Base-by-base conservation (phyloP, 1,140 invertebrate genomes). In the Scaptomyza pallida region DNA sequence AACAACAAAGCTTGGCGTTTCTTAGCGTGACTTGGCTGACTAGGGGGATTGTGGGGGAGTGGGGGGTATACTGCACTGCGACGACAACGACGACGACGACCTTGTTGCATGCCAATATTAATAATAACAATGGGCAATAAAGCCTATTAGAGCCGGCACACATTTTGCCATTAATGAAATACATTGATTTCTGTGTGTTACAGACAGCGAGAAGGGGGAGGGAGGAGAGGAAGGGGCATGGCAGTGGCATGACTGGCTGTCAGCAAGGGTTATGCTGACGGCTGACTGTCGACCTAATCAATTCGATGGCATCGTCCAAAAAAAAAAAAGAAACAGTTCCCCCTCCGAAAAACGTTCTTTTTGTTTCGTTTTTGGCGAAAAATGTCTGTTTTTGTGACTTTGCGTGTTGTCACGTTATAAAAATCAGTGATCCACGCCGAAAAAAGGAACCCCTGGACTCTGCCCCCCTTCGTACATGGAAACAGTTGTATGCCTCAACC, bases 401-500 rank as follows among this genome's bases (percentile, higher is more conserved):
- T 78, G 89, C 89, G 85, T 90, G 89, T 90, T 90, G 89, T 90
- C 89, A 90, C 85, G 89, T 90, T 90, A 90, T 90, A 90, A 89
- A 89, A 90, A 88, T 72, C 70, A 81, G 60, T 76, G 82, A 86
- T 86, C 81, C 80, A 78, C 64, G 54, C 59, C 51, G 47, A 61
- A 48, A 30, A n/a, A 41, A 13, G 50, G 16, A 40, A 55, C 40
- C 37, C 13, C 26, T 15, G n/a, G n/a, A n/a, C n/a, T 26, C 6
- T 26, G 5, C 5, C 23, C 15, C 30, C 3, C 12, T 8, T 21
- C 12, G 8, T n/a, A 37, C 33, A 35, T 8, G 9, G 33, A 35
- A 35, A 35, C 40, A 12, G 17, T 19, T n/a, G 16, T 21, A 0
- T 5, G 54, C 9, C n/a, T n/a, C n/a, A n/a, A n/a, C 30, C 2